Evolutionary conservation across 2,113 vertebrate genomes (phyloP).

Genomic region (Uropsilus gracilis): DNA sequence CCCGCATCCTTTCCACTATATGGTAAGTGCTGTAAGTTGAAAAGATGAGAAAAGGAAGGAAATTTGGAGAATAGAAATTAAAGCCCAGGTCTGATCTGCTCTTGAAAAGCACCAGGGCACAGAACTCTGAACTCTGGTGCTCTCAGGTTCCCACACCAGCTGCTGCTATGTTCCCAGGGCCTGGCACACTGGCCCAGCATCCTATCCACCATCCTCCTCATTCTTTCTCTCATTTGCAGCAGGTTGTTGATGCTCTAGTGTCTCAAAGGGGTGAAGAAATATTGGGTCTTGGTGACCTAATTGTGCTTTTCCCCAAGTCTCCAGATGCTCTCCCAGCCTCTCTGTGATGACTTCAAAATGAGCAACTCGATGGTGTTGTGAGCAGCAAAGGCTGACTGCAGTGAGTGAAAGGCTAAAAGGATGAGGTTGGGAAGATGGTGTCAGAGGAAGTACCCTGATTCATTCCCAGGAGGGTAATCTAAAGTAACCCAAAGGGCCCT

Average conservation of each 20-base stretch:
- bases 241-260: neutral
- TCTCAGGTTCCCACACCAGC: neutral
- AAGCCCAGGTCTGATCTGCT: neutral
- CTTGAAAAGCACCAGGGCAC: neutral
- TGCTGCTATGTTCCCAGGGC: neutral
- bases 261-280: neutral
- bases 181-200: neutral
- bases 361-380: too few relatives aligned
- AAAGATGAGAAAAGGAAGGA: neutral
- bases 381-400: too few relatives aligned
- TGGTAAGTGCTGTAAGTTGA: neutral
- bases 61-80: slow-evolving; percentile 24
- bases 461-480: too few relatives aligned
- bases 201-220: neutral
- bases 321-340: neutral
- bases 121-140: neutral
- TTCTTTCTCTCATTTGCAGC: neutral
- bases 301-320: neutral
- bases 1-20: neutral
- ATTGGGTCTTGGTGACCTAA: neutral
- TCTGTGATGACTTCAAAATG: too few relatives aligned
- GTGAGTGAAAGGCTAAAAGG: too few relatives aligned
- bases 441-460: too few relatives aligned
- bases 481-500: too few relatives aligned
- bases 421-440: too few relatives aligned